These are phyloP conservation scores for Corapipo altera DNA, from an alignment of 2,113 vertebrate genomes.

Conservation along the genomic window DNA sequence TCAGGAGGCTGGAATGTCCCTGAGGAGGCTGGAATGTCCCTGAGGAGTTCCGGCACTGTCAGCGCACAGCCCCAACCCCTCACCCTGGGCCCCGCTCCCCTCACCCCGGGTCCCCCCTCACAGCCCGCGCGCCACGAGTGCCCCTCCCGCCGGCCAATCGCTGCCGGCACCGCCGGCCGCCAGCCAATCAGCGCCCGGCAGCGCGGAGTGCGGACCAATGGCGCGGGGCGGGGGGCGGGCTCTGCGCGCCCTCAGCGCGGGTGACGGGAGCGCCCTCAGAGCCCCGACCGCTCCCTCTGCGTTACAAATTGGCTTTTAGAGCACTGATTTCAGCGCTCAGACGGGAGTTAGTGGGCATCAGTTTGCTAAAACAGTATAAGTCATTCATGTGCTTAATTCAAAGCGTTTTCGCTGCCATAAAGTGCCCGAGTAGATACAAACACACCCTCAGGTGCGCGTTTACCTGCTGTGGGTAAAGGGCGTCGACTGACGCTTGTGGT, in stretches of 20 bases:
- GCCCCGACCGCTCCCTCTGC: background rate
- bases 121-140: background rate
- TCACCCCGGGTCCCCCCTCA: background rate
- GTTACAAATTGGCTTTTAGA: background rate
- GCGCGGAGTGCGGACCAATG: background rate
- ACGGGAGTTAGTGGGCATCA: accelerated
- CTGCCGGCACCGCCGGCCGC: accelerated
- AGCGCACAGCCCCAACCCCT: background rate
- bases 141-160: background rate
- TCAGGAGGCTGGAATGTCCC: accelerated
- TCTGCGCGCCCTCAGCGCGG: background rate
- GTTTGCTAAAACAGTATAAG: too few species aligned
- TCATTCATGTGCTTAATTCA: accelerated
- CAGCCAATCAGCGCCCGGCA: background rate
- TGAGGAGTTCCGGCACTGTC: too few species aligned
- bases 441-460: too few species aligned
- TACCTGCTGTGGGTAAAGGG: too few species aligned
- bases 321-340: accelerated
- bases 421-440: background rate
- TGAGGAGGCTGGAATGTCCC: background rate
- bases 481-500: background rate
- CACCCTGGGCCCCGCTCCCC: background rate
- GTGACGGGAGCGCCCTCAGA: background rate
- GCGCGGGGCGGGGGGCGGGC: background rate
- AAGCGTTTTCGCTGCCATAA: background rate